Conservation (phyloP, 2,888 invertebrate genomes). For the Parascotia fuliginaria region DNA sequence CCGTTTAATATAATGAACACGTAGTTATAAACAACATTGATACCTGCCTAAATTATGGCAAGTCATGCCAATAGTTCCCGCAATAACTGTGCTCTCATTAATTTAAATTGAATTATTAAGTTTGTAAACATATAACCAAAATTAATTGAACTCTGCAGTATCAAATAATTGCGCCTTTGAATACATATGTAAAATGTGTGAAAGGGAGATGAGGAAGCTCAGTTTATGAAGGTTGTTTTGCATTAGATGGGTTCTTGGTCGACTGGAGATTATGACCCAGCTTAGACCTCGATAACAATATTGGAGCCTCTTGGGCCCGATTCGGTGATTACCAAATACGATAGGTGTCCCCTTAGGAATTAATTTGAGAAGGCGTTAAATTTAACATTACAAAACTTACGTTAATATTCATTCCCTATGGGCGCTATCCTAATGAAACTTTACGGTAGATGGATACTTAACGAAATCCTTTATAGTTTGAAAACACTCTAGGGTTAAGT, state of each 20-base stretch:
- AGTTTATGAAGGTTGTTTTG: constrained; percentile 39
- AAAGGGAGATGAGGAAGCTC: constrained; percentile 23
- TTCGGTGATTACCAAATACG: constrained; percentile 62
- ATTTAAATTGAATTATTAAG: constrained; percentile 59
- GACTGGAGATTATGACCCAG: constrained; percentile 45
- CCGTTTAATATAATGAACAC: no score
- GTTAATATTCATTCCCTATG: constrained; percentile 36
- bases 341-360: constrained; percentile 46
- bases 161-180: constrained; percentile 14
- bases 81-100: no score
- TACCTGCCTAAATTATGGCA: no score
- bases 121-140: constrained; percentile 35
- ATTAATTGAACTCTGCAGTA: constrained; percentile 29
- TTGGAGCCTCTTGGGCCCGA: constrained; percentile 54
- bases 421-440: constrained; percentile 1
- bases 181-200: constrained; percentile 17
- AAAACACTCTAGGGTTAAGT: no score
- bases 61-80: no score
- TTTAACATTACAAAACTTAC: constrained; percentile 55
- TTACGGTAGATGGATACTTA: neutral
- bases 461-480: no score
- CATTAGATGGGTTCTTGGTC: constrained; percentile 47
- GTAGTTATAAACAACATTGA: no score
- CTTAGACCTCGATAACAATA: constrained; percentile 44
- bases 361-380: constrained; percentile 51